Conservation (phyloP, 92 coral and sea anemone species). For the Parazoanthus swiftii region DNA sequence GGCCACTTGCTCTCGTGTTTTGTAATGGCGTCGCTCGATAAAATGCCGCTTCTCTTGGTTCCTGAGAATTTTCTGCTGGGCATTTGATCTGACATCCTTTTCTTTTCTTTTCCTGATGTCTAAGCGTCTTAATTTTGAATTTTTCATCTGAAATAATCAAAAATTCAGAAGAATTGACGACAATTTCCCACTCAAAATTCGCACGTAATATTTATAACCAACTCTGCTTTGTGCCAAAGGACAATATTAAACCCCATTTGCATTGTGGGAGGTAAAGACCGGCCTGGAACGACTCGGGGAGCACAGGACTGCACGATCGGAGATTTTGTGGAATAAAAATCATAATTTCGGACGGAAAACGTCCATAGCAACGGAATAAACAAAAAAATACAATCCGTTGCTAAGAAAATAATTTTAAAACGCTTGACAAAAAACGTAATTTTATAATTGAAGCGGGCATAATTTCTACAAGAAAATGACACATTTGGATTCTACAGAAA, state of each 20-base stretch:
- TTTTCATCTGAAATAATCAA: neutral
- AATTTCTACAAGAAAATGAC: neutral
- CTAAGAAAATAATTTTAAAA: constrained; percentile 2
- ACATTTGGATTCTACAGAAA: neutral
- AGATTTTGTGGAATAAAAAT: neutral
- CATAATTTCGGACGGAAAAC: neutral
- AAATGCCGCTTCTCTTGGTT: constrained; percentile 7
- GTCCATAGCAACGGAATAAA: constrained; percentile 20
- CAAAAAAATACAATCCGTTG: neutral
- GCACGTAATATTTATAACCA: no score
- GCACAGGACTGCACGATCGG: neutral
- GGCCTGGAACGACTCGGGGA: constrained; percentile 20
- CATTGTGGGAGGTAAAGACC: no score
- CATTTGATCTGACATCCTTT: constrained; percentile 6
- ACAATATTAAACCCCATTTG: no score
- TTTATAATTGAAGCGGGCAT: neutral
- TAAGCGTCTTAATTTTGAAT: constrained; percentile 4
- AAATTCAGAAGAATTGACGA: no score
- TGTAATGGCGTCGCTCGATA: constrained; percentile 8
- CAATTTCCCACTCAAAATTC: no score
- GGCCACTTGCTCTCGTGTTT: constrained; percentile 8
- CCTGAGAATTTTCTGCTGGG: constrained; percentile 8
- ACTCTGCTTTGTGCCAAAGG: no score
- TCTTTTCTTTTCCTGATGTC: constrained; percentile 6
- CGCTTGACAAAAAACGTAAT: neutral